Evolutionary conservation across 2,888 invertebrate genomes (phyloP).

Genomic region (Strigamia transsilvanica): DNA sequence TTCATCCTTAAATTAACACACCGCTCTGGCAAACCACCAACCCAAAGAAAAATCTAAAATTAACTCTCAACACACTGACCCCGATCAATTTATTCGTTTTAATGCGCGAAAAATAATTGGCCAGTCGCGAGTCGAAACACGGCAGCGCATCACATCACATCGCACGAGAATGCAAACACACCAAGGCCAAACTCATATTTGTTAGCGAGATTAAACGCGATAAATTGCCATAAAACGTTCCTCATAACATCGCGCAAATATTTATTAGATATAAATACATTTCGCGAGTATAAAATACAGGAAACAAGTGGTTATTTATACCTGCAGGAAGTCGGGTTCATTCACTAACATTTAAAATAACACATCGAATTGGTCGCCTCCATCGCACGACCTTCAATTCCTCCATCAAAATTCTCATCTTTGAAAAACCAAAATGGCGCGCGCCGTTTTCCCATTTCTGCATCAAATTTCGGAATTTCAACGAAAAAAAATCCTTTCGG

Average conservation of each 20-base stretch:
- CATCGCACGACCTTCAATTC: too few species aligned
- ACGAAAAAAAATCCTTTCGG: too few species aligned
- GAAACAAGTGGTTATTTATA: constrained; percentile 26
- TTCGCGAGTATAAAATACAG: neutral
- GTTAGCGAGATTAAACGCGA: constrained; percentile 5
- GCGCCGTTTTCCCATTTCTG: neutral
- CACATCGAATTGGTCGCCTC: too few species aligned
- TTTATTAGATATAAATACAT: neutral
- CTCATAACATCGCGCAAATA: neutral
- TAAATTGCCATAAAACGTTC: neutral
- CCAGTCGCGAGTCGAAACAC: neutral
- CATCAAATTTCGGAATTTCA: too few species aligned
- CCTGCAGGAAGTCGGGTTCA: constrained; percentile 5
- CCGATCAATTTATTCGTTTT: neutral
- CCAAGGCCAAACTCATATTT: constrained; percentile 20
- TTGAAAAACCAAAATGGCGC: too few species aligned
- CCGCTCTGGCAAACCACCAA: neutral
- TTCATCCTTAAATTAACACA: neutral
- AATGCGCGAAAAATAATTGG: neutral
- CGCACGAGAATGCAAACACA: constrained; percentile 14
- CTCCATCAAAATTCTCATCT: too few species aligned
- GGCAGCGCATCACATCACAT: neutral
- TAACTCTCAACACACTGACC: neutral
- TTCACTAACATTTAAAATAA: neutral
- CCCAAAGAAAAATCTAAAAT: neutral